Evolutionary conservation across 2,888 invertebrate species (phyloP).

Genomic region (Lampropteryx suffumata): DNA sequence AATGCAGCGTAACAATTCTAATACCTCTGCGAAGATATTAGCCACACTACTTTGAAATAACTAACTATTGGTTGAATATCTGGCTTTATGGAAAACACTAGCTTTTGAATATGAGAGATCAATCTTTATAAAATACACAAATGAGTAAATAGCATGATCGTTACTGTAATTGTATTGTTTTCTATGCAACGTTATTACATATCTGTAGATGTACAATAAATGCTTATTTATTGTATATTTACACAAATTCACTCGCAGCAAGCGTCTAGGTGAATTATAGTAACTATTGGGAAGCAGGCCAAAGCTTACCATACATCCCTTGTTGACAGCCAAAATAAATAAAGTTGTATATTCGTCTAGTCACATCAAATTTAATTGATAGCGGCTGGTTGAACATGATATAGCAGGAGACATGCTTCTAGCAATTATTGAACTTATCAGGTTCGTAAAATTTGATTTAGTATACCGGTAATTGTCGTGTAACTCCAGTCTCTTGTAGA

Average conservation of each 20-base stretch:
- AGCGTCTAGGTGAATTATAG: conserved; percentile 53
- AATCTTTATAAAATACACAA: too few species aligned
- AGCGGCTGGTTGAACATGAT: conserved; percentile 12
- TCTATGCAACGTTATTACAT: neutral
- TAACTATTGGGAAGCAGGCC: conserved; percentile 54
- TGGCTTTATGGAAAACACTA: neutral
- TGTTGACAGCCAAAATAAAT: conserved; percentile 61
- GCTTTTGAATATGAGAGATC: too few species aligned
- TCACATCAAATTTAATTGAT: conserved; percentile 20
- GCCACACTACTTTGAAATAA: neutral
- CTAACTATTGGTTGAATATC: neutral
- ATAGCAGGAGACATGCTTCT: neutral
- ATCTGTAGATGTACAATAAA: conserved; percentile 11
- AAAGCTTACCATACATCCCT: conserved; percentile 39
- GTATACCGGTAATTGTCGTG: neutral
- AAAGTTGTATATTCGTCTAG: conserved; percentile 28
- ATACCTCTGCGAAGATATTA: neutral
- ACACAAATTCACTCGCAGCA: conserved; percentile 35
- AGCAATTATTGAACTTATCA: neutral
- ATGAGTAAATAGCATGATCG: too few species aligned
- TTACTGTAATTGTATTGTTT: neutral
- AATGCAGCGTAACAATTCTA: conserved; percentile 22
- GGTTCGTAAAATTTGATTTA: neutral
- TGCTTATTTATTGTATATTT: conserved; percentile 18
- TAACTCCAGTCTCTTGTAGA: neutral